A percentile compares a stretch with the other conserved stretches of the same genome.
These are phyloP conservation scores for Melinaea menophilus DNA, from an alignment of 2,888 invertebrate genomes.

Conservation along the genomic window DNA sequence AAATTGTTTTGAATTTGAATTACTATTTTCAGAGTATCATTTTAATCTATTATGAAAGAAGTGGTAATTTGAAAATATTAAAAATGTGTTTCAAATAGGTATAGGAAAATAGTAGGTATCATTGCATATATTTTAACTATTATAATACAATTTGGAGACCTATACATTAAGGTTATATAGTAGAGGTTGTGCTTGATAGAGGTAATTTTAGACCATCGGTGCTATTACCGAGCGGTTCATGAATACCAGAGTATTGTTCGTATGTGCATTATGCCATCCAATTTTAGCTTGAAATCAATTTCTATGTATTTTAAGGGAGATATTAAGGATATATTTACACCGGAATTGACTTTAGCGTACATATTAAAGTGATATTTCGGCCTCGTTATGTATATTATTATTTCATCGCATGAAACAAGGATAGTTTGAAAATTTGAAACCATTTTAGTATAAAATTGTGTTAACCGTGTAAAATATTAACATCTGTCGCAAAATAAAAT, in stretches of 20 bases:
- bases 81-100: no score
- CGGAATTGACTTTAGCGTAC: background rate
- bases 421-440: no score
- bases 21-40: no score
- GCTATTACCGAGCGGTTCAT: slow-evolving; percentile 17
- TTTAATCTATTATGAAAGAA: no score
- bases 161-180: background rate
- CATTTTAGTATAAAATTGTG: no score
- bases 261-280: slow-evolving; percentile 21
- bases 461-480: no score
- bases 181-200: background rate
- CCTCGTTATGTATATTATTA: background rate
- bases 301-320: slow-evolving; percentile 16
- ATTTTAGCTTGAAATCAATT: slow-evolving; percentile 21
- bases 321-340: background rate
- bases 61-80: no score
- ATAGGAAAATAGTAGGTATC: no score
- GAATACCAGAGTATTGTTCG: slow-evolving; percentile 18
- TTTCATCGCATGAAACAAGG: no score
- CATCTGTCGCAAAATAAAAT: no score
- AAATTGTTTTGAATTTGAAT: no score
- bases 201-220: slow-evolving; percentile 21
- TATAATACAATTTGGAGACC: background rate
- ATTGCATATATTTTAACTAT: no score
- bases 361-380: background rate